A percentile compares a stretch with the other conserved stretches of the same genome.
Conservation (phyloP, 2,888 invertebrate species). For the Tinea trinotella region DNA sequence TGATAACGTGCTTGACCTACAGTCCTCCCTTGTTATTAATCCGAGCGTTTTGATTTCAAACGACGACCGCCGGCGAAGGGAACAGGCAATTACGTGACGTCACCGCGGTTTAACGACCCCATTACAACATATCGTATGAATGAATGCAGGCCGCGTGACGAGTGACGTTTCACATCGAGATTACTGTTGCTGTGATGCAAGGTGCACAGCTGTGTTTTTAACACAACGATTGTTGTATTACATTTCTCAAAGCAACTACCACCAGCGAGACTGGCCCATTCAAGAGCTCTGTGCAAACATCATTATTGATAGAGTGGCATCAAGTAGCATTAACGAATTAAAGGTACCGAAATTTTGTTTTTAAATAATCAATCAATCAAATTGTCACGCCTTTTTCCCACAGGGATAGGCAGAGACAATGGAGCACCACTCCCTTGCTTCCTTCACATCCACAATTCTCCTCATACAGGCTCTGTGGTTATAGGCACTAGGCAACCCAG, state of each 20-base stretch:
- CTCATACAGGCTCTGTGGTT: too few relatives aligned
- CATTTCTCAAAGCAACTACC: not conserved
- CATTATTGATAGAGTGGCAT: too few relatives aligned
- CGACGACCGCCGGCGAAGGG: constrained; percentile 57
- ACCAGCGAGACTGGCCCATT: not conserved
- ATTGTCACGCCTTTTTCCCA: too few relatives aligned
- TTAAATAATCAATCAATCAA: too few relatives aligned
- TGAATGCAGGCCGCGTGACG: constrained; percentile 67
- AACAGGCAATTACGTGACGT: constrained; percentile 70
- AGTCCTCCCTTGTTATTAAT: constrained; percentile 67
- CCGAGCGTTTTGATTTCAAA: constrained; percentile 67
- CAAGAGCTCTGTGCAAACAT: too few relatives aligned
- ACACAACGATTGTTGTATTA: not conserved
- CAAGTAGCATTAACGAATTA: too few relatives aligned
- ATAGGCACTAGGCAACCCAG: too few relatives aligned
- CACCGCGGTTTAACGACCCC: constrained; percentile 69
- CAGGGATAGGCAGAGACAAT: too few relatives aligned
- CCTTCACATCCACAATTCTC: too few relatives aligned
- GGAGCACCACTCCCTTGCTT: too few relatives aligned
- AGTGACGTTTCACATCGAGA: constrained; percentile 43
- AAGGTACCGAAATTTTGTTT: too few relatives aligned
- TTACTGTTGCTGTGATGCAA: constrained; percentile 18
- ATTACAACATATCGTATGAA: constrained; percentile 70
- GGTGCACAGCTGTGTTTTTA: constrained; percentile 12
- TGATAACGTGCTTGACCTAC: constrained; percentile 68